Evolutionary conservation across 1,140 invertebrate genomes (phyloP).

Genomic region (Euwallacea similis): DNA sequence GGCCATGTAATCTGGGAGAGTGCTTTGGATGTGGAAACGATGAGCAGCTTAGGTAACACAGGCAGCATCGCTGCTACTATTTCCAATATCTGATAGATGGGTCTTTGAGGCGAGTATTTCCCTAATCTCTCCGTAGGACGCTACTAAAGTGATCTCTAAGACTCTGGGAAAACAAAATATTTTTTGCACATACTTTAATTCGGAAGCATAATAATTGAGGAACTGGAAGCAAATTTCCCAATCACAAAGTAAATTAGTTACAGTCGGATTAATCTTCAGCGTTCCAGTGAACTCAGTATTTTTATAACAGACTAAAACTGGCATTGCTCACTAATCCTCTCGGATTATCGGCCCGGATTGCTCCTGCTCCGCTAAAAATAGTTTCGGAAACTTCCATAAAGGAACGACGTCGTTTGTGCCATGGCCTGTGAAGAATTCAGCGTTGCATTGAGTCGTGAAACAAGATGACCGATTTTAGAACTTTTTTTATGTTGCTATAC

Average conservation of each 20-base stretch:
- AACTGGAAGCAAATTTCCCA: background rate
- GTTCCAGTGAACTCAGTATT: conserved; percentile 8
- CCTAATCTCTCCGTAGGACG: no score
- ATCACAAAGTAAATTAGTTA: conserved; percentile 9
- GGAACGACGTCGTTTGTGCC: conserved; percentile 10
- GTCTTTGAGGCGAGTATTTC: no score
- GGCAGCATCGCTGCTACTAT: no score
- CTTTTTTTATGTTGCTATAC: no score
- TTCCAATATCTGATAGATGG: no score
- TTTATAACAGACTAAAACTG: conserved; percentile 4
- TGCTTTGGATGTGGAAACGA: no score
- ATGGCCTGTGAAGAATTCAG: conserved; percentile 14
- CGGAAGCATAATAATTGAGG: no score
- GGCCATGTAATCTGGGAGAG: no score
- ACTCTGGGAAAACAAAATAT: no score
- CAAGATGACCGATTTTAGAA: background rate
- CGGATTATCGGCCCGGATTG: background rate
- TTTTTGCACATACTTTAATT: no score
- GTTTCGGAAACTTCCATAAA: conserved; percentile 17
- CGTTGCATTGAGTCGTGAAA: conserved; percentile 19
- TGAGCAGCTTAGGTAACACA: no score
- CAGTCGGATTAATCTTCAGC: background rate
- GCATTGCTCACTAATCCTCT: conserved; percentile 9
- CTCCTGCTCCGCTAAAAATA: conserved; percentile 10
- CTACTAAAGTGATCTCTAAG: no score